Percentiles rank a stretch among this genome's conserved stretches.
These are phyloP conservation scores for Mesodorylaimus sp. DNA, from an alignment of 2,888 invertebrate species.

Conservation along the genomic window DNA sequence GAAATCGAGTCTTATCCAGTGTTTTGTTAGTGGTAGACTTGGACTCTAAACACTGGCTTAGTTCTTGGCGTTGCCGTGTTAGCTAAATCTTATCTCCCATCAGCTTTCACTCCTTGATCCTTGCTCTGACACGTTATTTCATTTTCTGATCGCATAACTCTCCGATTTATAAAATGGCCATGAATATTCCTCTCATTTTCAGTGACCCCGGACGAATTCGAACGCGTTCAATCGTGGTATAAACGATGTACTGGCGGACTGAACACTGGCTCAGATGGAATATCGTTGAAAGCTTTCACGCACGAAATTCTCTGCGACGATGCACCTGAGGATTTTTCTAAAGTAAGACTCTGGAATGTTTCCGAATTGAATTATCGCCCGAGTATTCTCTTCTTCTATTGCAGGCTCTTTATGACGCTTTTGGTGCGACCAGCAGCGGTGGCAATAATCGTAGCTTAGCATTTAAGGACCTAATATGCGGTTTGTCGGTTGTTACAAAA, in stretches of 20 bases:
- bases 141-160: too few species aligned
- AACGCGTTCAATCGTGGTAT: constrained; percentile 66
- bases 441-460: too few species aligned
- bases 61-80: too few species aligned
- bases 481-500: constrained; percentile 62
- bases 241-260: too few species aligned
- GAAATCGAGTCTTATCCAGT: too few species aligned
- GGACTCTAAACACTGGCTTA: too few species aligned
- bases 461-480: constrained; percentile 63
- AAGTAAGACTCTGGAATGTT: constrained; percentile 34
- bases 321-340: constrained; percentile 59
- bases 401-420: constrained; percentile 55
- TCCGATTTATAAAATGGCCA: too few species aligned
- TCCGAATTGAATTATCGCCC: constrained; percentile 4
- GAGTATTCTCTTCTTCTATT: constrained; percentile 17
- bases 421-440: constrained; percentile 65
- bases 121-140: too few species aligned
- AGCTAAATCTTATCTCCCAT: too few species aligned
- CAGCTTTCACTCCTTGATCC: too few species aligned
- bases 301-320: constrained; percentile 69
- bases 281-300: constrained; percentile 49
- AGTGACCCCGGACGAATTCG: constrained; percentile 66
- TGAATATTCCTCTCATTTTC: constrained; percentile 22
- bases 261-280: constrained; percentile 50
- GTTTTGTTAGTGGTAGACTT: too few species aligned